Conservation (phyloP, 2,113 vertebrate genomes). For the Mesitornis unicolor region DNA sequence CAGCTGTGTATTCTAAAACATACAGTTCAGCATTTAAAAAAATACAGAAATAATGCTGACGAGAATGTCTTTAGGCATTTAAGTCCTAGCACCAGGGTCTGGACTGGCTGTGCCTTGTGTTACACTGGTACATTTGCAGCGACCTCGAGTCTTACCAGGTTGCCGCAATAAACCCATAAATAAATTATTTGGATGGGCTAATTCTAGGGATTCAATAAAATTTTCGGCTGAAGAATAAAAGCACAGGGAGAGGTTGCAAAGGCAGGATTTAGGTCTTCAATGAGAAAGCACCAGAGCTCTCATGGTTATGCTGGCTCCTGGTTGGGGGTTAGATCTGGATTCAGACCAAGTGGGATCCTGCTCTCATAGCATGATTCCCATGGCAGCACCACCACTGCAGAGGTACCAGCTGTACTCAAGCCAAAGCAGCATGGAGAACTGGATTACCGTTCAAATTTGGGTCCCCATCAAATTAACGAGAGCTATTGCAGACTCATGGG, state of each 20-base stretch:
- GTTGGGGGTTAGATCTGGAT: background rate
- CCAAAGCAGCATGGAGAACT: rapidly evolving
- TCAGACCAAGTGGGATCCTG: background rate
- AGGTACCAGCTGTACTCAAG: background rate
- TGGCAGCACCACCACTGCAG: rapidly evolving
- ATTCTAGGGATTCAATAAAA: background rate
- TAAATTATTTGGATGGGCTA: background rate
- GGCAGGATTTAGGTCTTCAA: background rate
- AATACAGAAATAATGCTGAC: background rate
- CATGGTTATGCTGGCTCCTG: background rate
- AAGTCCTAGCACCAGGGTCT: background rate
- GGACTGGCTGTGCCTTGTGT: background rate
- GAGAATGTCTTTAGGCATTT: slow-evolving; percentile 29
- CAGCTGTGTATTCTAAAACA: slow-evolving; percentile 68
- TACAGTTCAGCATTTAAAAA: slow-evolving; percentile 30
- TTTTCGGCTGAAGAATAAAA: background rate
- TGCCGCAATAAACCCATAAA: background rate
- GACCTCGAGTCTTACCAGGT: background rate
- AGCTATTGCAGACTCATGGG: background rate
- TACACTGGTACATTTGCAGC: background rate
- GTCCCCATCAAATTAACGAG: background rate
- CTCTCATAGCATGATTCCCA: background rate
- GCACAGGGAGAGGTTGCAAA: background rate
- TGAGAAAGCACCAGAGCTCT: background rate
- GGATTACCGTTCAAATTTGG: background rate